These are phyloP conservation scores for Ctenomys sociabilis DNA, from an alignment of 2,113 vertebrate species.

Conservation along the genomic window DNA sequence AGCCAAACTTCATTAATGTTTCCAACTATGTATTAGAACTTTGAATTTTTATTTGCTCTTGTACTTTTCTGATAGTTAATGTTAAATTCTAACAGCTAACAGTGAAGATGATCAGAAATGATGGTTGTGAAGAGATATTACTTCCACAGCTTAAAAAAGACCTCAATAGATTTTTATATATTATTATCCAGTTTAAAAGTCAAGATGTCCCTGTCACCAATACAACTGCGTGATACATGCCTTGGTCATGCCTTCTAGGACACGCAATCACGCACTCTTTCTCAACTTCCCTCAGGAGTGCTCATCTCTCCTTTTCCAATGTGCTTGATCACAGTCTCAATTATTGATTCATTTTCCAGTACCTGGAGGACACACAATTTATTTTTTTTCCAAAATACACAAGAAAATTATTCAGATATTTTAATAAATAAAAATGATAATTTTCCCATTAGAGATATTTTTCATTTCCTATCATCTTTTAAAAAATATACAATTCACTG, in stretches of 20 bases:
- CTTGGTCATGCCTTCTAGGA: background rate
- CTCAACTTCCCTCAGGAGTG: background rate
- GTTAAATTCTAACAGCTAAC: background rate
- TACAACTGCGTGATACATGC: background rate
- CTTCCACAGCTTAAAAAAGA: background rate
- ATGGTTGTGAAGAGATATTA: background rate
- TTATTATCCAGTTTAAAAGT: background rate
- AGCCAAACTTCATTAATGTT: background rate
- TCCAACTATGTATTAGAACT: background rate
- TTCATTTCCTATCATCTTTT: background rate
- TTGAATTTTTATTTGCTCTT: background rate
- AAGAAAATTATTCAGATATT: background rate
- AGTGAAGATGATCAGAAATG: background rate
- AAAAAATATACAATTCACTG: background rate
- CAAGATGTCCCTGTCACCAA: background rate
- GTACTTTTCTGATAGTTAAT: background rate
- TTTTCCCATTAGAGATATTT: background rate
- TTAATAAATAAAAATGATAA: background rate
- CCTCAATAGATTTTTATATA: background rate
- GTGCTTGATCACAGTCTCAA: background rate
- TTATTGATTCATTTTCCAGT: background rate
- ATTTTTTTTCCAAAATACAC: background rate
- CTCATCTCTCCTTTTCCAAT: background rate
- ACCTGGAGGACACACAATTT: background rate
- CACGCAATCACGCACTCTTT: background rate